A percentile compares a stretch with the other conserved stretches of the same genome.
phyloP scores from a whole-genome alignment of 2,797 vertebrate species.

The Sphenopsis melanotis region DNA sequence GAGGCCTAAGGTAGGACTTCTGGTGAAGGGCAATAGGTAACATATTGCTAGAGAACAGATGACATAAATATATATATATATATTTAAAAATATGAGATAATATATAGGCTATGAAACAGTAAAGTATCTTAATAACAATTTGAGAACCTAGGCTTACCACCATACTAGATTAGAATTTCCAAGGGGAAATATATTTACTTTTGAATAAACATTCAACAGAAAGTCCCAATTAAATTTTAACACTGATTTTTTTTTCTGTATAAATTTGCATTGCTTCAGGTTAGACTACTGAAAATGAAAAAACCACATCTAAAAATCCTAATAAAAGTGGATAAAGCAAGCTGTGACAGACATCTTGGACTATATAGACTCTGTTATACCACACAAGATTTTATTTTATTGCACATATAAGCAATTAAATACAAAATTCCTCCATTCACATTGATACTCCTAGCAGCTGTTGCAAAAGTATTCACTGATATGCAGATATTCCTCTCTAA shows the following conservation, averaged over 20 bases:
- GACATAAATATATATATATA: neutral
- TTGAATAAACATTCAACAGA: neutral
- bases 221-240: neutral
- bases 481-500: conserved; percentile 10
- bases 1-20: neutral
- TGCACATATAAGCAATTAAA: neutral
- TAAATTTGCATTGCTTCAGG: neutral
- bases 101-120: neutral
- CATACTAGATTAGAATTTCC: neutral
- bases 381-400: neutral
- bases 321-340: neutral
- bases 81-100: neutral
- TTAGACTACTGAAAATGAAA: neutral
- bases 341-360: neutral
- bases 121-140: neutral
- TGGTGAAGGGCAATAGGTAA: neutral
- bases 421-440: conserved; percentile 37
- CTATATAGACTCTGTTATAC: neutral
- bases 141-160: neutral
- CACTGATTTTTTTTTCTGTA: neutral
- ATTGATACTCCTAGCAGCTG: conserved; percentile 30
- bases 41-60: neutral
- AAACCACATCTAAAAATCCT: neutral
- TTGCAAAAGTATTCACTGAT: conserved; percentile 35
- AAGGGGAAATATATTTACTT: neutral